Evolutionary conservation across 2,797 vertebrate species (phyloP).

Genomic region (Limosa lapponica): DNA sequence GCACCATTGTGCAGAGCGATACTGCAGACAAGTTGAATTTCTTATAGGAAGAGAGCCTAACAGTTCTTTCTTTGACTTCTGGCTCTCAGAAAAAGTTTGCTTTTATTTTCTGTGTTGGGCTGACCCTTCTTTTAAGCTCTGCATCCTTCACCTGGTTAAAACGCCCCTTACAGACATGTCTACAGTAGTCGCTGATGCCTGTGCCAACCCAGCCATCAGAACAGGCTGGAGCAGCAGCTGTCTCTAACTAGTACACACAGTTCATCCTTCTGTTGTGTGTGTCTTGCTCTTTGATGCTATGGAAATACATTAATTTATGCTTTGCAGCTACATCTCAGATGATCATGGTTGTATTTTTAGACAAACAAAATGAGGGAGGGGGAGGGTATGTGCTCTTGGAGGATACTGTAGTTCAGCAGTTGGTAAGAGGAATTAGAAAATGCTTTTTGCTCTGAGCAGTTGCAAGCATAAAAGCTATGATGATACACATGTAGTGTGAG

Average conservation of each 20-base stretch:
- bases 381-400: fast-evolving
- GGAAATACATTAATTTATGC: neutral
- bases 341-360: neutral
- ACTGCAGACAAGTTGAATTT: neutral
- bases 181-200: fast-evolving
- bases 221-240: neutral
- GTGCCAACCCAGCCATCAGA: neutral
- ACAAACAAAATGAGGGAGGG: neutral
- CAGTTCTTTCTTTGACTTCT: neutral
- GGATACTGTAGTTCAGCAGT: neutral
- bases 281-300: neutral
- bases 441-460: neutral
- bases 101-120: neutral
- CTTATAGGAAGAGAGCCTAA: neutral
- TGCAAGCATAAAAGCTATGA: neutral
- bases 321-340: neutral
- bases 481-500: neutral
- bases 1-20: neutral
- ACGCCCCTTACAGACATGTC: fast-evolving
- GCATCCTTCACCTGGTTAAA: neutral
- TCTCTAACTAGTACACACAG: neutral
- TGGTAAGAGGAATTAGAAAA: neutral
- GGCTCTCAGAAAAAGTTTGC: neutral
- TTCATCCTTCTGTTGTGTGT: neutral
- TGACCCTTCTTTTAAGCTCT: neutral